Percentiles rank a stretch among this genome's conserved stretches.
Conservation (phyloP, 2,888 invertebrate species). For the Drosophila mayaguana region DNA sequence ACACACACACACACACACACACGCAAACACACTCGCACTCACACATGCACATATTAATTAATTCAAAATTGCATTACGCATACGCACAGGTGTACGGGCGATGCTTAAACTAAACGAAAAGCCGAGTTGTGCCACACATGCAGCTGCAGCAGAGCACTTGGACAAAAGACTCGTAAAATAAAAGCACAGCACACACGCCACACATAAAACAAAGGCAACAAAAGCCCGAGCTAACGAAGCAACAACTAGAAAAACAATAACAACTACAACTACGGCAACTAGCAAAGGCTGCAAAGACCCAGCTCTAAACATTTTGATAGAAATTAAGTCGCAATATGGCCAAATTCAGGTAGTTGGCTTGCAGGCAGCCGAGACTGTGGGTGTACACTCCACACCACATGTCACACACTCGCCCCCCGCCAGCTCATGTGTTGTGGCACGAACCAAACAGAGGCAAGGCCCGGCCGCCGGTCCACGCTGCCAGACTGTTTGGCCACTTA, state of each 20-base stretch:
- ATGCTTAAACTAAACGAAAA: slow-evolving; percentile 44
- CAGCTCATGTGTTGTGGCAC: slow-evolving; percentile 15
- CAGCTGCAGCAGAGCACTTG: slow-evolving; percentile 43
- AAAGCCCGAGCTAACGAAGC: slow-evolving; percentile 26
- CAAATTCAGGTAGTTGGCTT: slow-evolving; percentile 52
- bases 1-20: not conserved
- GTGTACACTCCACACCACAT: slow-evolving; percentile 46
- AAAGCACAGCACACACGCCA: slow-evolving; percentile 52
- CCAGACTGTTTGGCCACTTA: slow-evolving; percentile 57
- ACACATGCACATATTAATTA: slow-evolving; percentile 66
- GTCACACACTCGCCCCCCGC: slow-evolving; percentile 38
- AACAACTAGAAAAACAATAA: slow-evolving; percentile 27
- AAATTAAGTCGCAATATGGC: slow-evolving; percentile 59
- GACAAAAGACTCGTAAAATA: slow-evolving; percentile 73
- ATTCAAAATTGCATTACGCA: slow-evolving; percentile 76
- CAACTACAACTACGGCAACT: slow-evolving; percentile 19
- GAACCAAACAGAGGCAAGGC: slow-evolving; percentile 7
- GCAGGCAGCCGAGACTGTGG: slow-evolving; percentile 30
- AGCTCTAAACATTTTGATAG: slow-evolving; percentile 54
- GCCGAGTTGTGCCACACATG: slow-evolving; percentile 23
- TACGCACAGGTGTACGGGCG: slow-evolving; percentile 69
- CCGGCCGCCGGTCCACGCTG: slow-evolving; percentile 9
- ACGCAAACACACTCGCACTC: slow-evolving; percentile 9
- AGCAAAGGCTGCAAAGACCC: slow-evolving; percentile 26
- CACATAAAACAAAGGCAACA: slow-evolving; percentile 60